Base-by-base conservation (phyloP, 2,888 invertebrate species). In the Platycnemis pennipes region DNA sequence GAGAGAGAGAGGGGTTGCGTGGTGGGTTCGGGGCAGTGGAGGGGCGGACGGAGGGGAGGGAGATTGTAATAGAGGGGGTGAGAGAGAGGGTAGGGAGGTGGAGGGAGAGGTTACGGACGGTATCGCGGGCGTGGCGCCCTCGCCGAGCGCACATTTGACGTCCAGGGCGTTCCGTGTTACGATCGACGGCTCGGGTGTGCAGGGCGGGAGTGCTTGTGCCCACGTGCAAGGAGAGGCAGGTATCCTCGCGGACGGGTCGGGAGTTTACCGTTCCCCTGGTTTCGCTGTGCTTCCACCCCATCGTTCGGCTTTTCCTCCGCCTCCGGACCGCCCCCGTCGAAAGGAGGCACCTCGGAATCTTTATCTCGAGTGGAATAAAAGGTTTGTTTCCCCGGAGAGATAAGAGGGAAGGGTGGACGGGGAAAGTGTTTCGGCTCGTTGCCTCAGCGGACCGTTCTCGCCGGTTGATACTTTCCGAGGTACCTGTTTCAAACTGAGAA, bases 61-160 rank as follows among this genome's bases (percentile, higher is more conserved):
- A 45, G 19, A 7, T 49, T 49, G 49, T 53, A 1, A n/a, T 0
- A 26, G 86, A 44, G 63, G 49, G 77, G 37, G 8, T 31, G 26
- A 77, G 77, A 37, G 91, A 5, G n/a, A 1, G 7, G 44, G 88
- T 8, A 49, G 88, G 88, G 88, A 49, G 88, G 3, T 26, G 46
- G 69, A 31, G 44, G 44, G 19, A 45, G 87, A 26, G 88, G 63
- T 91, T 91, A 44, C 91, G 63, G n/a, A 91, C 63, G 91, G 63
- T 56, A 77, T n/a, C 56, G 91, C 91, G 91, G 91, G 91, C 44
- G 91, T 91, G 91, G 91, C 91, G 91, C 91, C 91, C 91, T 91
- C 91, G n/a, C 69, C 11, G 63, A 69, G 91, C 91, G 91, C 91
- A 69, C 91, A 91, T 91, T 91, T 91, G 91, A 91, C 91, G 91